Evolutionary conservation across 2,888 invertebrate genomes (phyloP).

Genomic region (Baccha elongata): DNA sequence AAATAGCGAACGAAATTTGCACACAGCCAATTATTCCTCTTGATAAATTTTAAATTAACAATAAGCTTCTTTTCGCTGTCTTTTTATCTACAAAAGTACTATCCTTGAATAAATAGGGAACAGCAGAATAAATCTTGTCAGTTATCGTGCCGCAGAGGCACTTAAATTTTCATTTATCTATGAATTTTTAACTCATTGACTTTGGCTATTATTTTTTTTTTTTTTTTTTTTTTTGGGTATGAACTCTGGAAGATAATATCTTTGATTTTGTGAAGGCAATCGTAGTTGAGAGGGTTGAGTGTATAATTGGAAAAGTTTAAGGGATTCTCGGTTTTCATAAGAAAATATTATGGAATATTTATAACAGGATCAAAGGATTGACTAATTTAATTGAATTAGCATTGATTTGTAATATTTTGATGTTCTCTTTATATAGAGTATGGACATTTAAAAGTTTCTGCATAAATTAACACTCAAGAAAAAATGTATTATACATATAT

Average conservation of each 20-base stretch:
- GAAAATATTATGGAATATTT: constrained; percentile 1
- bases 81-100: constrained; percentile 18
- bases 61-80: constrained; percentile 48
- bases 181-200: constrained; percentile 70
- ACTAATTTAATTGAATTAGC: constrained; percentile 16
- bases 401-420: not conserved
- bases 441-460: no score
- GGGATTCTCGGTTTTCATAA: not conserved
- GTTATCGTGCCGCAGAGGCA: constrained; percentile 46
- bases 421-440: no score
- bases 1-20: constrained; percentile 66
- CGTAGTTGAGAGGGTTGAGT: not conserved
- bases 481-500: no score
- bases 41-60: constrained; percentile 72
- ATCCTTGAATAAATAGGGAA: constrained; percentile 31
- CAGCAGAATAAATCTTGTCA: constrained; percentile 36
- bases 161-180: constrained; percentile 61
- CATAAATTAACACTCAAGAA: no score
- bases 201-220: constrained; percentile 59
- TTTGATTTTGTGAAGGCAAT: not conserved
- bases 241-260: constrained; percentile 1
- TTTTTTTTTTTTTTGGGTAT: no score
- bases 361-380: constrained; percentile 21
- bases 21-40: constrained; percentile 71
- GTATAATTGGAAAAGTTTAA: constrained; percentile 29